These are phyloP conservation scores for Alcedo atthis DNA, from an alignment of 2,797 vertebrate species.

Conservation along the genomic window DNA sequence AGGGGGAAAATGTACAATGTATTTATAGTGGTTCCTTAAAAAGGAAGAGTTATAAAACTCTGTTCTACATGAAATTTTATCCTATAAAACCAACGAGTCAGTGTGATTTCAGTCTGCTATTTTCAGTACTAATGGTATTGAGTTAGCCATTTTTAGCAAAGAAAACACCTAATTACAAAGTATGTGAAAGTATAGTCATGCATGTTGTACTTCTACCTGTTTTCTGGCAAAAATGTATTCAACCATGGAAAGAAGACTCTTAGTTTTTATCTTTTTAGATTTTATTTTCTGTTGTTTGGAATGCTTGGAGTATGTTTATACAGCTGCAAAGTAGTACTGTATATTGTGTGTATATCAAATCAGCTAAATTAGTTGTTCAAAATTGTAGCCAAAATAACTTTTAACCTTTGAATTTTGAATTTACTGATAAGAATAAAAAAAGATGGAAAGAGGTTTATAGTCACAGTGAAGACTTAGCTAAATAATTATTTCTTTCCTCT, in stretches of 20 bases:
- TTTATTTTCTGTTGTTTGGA: not conserved
- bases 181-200: conserved; percentile 9
- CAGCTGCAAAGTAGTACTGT: not conserved
- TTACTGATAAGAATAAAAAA: not conserved
- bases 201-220: conserved; percentile 36
- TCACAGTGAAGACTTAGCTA: not conserved
- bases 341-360: not conserved
- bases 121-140: conserved; percentile 56
- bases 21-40: conserved; percentile 1
- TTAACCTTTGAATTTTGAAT: not conserved
- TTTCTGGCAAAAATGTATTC: conserved; percentile 1
- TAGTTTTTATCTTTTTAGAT: not conserved
- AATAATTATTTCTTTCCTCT: not conserved
- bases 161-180: conserved; percentile 61
- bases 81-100: not conserved
- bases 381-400: not conserved
- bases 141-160: conserved; percentile 60
- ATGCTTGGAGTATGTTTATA: not conserved
- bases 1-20: not conserved
- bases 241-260: not conserved
- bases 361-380: not conserved
- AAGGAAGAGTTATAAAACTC: not conserved
- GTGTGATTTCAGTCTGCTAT: conserved; percentile 35
- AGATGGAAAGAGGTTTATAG: not conserved
- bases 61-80: not conserved